phyloP scores from a whole-genome alignment of 2,113 vertebrate genomes.

The Puffinus mauretanicus region DNA sequence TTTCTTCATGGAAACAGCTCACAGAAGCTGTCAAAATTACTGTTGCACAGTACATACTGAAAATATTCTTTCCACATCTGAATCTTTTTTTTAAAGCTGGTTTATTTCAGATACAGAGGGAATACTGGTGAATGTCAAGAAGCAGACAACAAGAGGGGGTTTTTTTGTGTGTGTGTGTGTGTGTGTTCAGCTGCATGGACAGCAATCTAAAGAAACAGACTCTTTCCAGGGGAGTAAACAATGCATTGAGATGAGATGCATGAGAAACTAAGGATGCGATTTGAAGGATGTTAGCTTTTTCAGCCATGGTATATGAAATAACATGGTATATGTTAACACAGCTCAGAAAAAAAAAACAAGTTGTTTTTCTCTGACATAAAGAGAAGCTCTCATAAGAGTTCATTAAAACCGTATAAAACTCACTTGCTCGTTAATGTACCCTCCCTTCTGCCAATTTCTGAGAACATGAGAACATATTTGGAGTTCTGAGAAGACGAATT shows the following conservation, averaged over 20 bases:
- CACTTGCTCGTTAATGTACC: neutral
- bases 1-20: neutral
- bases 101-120: neutral
- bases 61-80: neutral
- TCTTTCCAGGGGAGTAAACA: neutral
- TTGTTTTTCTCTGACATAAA: neutral
- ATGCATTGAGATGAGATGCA: neutral
- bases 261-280: neutral
- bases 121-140: neutral
- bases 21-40: neutral
- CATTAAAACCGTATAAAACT: neutral
- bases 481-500: neutral
- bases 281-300: neutral
- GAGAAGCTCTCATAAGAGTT: neutral
- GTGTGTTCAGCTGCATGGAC: neutral
- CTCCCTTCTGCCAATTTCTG: neutral
- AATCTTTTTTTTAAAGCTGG: neutral
- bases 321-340: neutral
- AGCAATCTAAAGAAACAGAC: neutral
- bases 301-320: neutral
- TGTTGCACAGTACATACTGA: neutral
- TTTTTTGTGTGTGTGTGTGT: no score
- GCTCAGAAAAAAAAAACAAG: accelerated
- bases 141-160: neutral
- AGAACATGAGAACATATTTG: neutral